phyloP scores from a whole-genome alignment of 2,888 invertebrate genomes.

The Drosophila atripex region DNA sequence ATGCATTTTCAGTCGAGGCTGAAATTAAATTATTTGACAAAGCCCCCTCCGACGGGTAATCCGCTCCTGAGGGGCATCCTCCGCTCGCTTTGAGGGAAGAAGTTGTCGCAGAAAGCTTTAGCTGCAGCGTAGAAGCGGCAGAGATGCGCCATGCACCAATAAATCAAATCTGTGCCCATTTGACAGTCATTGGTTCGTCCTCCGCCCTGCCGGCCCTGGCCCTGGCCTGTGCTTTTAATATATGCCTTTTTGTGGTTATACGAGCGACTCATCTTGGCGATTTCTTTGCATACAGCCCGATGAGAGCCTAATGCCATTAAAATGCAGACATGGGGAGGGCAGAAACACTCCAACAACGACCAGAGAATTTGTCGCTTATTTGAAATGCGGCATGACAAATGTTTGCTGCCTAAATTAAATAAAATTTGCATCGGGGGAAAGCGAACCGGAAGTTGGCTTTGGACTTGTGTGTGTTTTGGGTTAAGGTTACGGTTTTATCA shows the following conservation, averaged over 20 bases:
- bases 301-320: constrained; percentile 38
- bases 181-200: constrained; percentile 56
- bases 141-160: constrained; percentile 63
- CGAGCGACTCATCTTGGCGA: not conserved
- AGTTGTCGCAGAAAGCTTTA: constrained; percentile 12
- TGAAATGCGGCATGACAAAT: constrained; percentile 43
- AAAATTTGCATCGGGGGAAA: constrained; percentile 24
- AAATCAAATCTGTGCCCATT: constrained; percentile 65
- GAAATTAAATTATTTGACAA: constrained; percentile 80
- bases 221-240: not conserved
- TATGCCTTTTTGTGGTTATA: not conserved
- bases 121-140: constrained; percentile 6
- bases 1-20: constrained; percentile 68
- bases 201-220: constrained; percentile 10
- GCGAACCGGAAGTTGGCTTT: constrained; percentile 15
- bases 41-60: constrained; percentile 42
- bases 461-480: not conserved
- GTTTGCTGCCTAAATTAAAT: constrained; percentile 24
- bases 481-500: no score
- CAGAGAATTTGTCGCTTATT: constrained; percentile 37
- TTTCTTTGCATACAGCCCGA: not conserved
- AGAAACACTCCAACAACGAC: constrained; percentile 7
- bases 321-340: constrained; percentile 22
- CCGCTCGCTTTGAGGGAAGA: constrained; percentile 34
- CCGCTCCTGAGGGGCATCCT: no score